Evolutionary conservation across 2,797 vertebrate species (phyloP), one percentile per base, ranked within the genome.

Genomic region (Scleropages formosus): DNA sequence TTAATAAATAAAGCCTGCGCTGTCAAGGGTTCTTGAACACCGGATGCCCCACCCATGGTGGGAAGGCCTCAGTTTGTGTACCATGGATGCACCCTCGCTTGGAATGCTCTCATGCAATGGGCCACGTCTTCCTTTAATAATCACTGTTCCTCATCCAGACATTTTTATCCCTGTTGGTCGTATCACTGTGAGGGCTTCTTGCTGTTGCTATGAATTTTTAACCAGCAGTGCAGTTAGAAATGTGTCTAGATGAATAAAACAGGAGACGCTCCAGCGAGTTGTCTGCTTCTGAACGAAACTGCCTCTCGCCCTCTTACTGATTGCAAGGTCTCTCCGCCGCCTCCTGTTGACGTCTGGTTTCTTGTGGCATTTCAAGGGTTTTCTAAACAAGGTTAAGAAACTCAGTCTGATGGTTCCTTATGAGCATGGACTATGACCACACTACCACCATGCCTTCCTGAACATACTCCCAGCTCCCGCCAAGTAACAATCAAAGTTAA

Each of bases 171-270:
- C 53, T 72, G 22, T 58, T 51, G 76, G 46, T 44, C 56, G 46
- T 59, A 15, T 51, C 58, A 63, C 47, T 26, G 67, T 39, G 65
- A 72, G 51, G 63, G 64, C 27, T 72, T 78, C 64, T 77, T 22
- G 51, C 59, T 62, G 64, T 13, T 46, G 62, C n/a, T 18, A 76
- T 80, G 24, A 72, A 82, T 78, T 78, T 80, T 81, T 79, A 61
- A 81, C 58, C 66, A 74, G 78, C 18, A 13, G 69, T 71, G 24
- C 73, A 68, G 63, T 70, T 76, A 71, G 53, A 79, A 77, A 81
- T 78, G 67, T 77, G 68, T 68, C 65, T 18, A 20, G 74, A 80
- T 81, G 65, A 82, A 82, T 78, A 80, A 79, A 77, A 78, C 77
- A 71, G 75, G 62, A 56, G 70, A 62, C 64, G 75, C 31, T 22